phyloP scores from a whole-genome alignment of 2,888 invertebrate genomes.

The Clunio marinus region DNA sequence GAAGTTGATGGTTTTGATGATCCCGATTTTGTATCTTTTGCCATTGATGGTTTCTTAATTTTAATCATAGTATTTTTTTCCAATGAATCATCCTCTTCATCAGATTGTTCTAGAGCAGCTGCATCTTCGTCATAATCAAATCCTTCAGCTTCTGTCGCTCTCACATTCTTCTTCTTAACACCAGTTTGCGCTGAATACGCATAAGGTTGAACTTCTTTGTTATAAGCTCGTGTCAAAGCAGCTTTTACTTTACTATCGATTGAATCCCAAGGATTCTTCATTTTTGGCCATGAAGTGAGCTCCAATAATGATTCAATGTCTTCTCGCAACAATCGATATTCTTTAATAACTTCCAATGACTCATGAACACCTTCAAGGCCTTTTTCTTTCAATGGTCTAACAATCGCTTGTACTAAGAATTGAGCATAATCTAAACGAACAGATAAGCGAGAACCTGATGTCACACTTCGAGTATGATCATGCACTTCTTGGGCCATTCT shows the following conservation, averaged over 20 bases:
- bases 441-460: constrained; percentile 74
- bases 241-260: constrained; percentile 84
- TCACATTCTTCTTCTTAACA: constrained; percentile 59
- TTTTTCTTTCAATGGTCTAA: constrained; percentile 67
- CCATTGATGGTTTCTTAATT: constrained; percentile 40
- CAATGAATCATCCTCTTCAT: constrained; percentile 57
- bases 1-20: not conserved
- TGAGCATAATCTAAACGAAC: constrained; percentile 86
- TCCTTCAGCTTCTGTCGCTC: constrained; percentile 45
- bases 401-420: constrained; percentile 68
- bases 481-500: constrained; percentile 79
- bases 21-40: constrained; percentile 6
- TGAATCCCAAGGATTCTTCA: constrained; percentile 68
- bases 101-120: constrained; percentile 47
- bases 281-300: constrained; percentile 76
- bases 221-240: constrained; percentile 88
- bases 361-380: constrained; percentile 68
- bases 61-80: constrained; percentile 76
- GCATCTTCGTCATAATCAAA: constrained; percentile 46
- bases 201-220: constrained; percentile 73
- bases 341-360: constrained; percentile 69
- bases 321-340: constrained; percentile 83
- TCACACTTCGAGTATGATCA: constrained; percentile 77
- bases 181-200: constrained; percentile 68
- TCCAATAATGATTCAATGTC: constrained; percentile 89